These are phyloP conservation scores for Pseudanteris insignis DNA, from an alignment of 2,888 invertebrate species.

Conservation along the genomic window DNA sequence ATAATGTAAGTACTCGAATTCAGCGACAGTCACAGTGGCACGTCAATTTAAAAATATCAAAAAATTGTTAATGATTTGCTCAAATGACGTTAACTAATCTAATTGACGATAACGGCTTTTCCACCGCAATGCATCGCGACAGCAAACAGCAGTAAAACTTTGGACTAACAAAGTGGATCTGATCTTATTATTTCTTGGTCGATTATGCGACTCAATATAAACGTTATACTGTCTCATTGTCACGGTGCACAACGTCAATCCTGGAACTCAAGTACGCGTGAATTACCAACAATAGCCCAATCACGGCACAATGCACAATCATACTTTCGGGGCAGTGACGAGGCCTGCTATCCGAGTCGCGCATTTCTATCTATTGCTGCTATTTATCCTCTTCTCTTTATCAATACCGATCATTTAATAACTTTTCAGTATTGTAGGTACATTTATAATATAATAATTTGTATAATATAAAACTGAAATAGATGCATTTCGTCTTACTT, in stretches of 20 bases:
- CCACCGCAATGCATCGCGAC: too few relatives aligned
- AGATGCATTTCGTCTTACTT: too few relatives aligned
- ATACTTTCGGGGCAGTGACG: constrained; percentile 23
- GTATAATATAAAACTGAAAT: too few relatives aligned
- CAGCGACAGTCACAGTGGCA: constrained; percentile 13
- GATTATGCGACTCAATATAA: constrained; percentile 25
- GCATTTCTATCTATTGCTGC: constrained; percentile 5
- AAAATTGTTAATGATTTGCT: too few relatives aligned
- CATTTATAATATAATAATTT: too few relatives aligned
- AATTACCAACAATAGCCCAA: constrained; percentile 46
- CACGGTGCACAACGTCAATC: constrained; percentile 9
- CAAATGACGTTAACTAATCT: constrained; percentile 20
- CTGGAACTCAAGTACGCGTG: constrained; percentile 17
- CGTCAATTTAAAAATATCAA: constrained; percentile 11
- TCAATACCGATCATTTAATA: background rate
- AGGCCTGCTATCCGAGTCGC: constrained; percentile 16
- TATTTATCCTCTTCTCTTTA: constrained; percentile 19
- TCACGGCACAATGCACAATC: constrained; percentile 48
- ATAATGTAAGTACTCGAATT: constrained; percentile 9
- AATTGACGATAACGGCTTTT: constrained; percentile 14
- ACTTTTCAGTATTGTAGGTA: too few relatives aligned
- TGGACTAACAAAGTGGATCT: too few relatives aligned
- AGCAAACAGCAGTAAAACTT: too few relatives aligned
- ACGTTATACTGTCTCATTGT: constrained; percentile 23
- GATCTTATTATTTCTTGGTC: constrained; percentile 24